phyloP scores from a whole-genome alignment of 2,888 invertebrate genomes.

The Eretmocerus hayati region DNA sequence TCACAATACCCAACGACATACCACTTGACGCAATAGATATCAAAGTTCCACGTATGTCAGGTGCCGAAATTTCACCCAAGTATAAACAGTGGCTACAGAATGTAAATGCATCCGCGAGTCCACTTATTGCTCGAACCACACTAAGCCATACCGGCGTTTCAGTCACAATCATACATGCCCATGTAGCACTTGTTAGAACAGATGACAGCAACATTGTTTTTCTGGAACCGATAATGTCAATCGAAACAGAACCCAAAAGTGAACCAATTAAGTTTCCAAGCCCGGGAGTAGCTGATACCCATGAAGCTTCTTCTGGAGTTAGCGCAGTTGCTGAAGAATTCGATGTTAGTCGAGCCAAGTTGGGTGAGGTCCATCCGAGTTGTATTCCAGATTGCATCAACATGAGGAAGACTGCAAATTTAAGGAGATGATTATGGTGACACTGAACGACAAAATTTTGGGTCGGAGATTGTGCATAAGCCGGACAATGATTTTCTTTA shows the following conservation, averaged over 20 bases:
- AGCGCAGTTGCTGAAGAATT: conserved; percentile 23
- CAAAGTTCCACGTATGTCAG: conserved; percentile 33
- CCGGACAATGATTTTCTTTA: too few species aligned
- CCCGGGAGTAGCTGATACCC: conserved; percentile 30
- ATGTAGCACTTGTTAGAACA: conserved; percentile 24
- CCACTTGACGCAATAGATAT: conserved; percentile 33
- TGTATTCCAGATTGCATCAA: conserved; percentile 23
- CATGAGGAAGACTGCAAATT: conserved; percentile 1
- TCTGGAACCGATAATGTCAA: conserved; percentile 26
- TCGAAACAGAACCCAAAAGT: conserved; percentile 22
- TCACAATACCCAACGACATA: conserved; percentile 30
- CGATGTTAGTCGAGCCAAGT: conserved; percentile 26
- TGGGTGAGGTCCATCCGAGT: conserved; percentile 32
- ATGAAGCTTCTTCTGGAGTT: conserved; percentile 27
- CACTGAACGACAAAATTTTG: too few species aligned
- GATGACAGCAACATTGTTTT: conserved; percentile 24
- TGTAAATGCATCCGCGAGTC: conserved; percentile 29
- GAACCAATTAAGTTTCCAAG: conserved; percentile 30
- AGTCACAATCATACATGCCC: conserved; percentile 26
- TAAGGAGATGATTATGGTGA: too few species aligned
- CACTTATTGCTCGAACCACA: conserved; percentile 23
- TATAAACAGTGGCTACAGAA: conserved; percentile 32
- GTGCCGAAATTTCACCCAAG: conserved; percentile 32
- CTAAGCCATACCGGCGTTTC: conserved; percentile 27
- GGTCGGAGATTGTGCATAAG: too few species aligned